Evolutionary conservation across 2,797 vertebrate species (phyloP), one percentile per base, ranked within the genome.

Genomic region (Harpagifer antarcticus): DNA sequence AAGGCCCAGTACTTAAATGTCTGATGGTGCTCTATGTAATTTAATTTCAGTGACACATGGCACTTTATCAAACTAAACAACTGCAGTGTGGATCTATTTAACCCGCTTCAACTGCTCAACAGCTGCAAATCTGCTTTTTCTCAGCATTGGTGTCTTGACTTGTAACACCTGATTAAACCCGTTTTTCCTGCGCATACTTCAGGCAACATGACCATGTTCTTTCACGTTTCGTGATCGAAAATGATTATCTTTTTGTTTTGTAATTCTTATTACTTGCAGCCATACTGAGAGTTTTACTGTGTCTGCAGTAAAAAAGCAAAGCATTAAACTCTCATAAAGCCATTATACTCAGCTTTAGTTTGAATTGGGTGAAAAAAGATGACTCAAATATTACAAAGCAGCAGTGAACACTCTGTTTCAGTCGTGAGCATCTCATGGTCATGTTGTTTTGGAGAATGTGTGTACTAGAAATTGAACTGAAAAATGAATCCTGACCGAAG

Each of bases 81-180:
- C 89, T 92, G 91, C 89, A 92, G 63, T 80, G 74, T 90, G 23
- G 85, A 82, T 89, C 83, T 69, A 19, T 74, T 83, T 71, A 61
- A 82, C 58, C 43, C 62, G 83, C 80, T 85, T 82, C 42, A 67
- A 23, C 53, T 68, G 49, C 65, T 73, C 5, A 78, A 50, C 55
- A 55, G 52, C 78, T 88, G 73, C 63, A 78, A 65, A 59, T 70
- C 23, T 72, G 19, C 54, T 53, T 45, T 58, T 79, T 19, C 53
- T 68, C 7, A 16, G 43, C 10, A 43, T 76, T 17, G 62, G 14
- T 70, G 40, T 71, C 15, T 66, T 56, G 3, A 44, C 45, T n/a
- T 8, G 1, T 59, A 33, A 65, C 31, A 14, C 0, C 12, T 61
- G 45, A 43, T 45, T 62, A 11, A 76, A 54, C 43, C n/a, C 15